A percentile compares a stretch with the other conserved stretches of the same genome.
Evolutionary conservation across 2,797 vertebrate species (phyloP).

Genomic region (Acrossocheilus fasciatus): DNA sequence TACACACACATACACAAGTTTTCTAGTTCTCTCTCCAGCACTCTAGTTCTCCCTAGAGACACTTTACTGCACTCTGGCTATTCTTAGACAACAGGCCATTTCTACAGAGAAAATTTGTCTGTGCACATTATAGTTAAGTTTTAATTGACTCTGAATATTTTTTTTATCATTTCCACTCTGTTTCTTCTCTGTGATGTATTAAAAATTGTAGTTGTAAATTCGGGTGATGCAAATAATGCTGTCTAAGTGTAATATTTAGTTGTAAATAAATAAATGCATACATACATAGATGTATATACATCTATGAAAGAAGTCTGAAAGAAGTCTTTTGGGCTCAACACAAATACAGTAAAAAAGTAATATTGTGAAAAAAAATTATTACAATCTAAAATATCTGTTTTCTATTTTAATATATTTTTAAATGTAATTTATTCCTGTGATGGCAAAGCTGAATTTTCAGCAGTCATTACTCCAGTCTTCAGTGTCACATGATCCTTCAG

Average conservation of each 20-base stretch:
- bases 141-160: constrained; percentile 13
- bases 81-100: constrained; percentile 42
- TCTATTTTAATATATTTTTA: neutral
- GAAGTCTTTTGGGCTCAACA: neutral
- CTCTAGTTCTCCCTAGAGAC: constrained; percentile 10
- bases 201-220: neutral
- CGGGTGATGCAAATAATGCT: neutral
- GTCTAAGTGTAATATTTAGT: neutral
- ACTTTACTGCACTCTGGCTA: constrained; percentile 11
- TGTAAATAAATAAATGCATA: neutral
- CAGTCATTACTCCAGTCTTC: neutral
- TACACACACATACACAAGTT: neutral
- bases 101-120: constrained; percentile 22
- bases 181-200: constrained; percentile 2
- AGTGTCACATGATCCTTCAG: neutral
- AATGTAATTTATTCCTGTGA: neutral
- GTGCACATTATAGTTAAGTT: constrained; percentile 14
- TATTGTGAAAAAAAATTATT: neutral
- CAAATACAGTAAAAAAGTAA: neutral
- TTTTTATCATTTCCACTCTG: neutral
- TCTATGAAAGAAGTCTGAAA: too few species aligned
- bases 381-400: neutral
- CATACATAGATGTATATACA: neutral
- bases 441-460: neutral
- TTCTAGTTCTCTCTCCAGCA: constrained; percentile 13